A percentile compares a stretch with the other conserved stretches of the same genome.
These are phyloP conservation scores for Wasmannia auropunctata DNA, from an alignment of 1,140 invertebrate species.

Conservation along the genomic window DNA sequence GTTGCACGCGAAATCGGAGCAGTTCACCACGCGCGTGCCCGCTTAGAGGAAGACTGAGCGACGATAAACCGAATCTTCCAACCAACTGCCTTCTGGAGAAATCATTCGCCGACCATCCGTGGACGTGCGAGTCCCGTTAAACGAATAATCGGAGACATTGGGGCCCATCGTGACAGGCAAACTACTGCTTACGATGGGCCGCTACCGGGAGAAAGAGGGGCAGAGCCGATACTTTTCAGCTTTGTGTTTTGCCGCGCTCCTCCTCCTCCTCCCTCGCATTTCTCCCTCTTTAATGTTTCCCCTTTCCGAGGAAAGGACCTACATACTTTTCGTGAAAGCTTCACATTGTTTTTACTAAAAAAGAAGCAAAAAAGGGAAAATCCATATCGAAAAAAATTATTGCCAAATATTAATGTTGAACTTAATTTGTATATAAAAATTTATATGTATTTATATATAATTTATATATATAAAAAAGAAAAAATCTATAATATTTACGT, in stretches of 20 bases:
- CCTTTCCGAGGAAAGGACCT: neutral
- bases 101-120: constrained; percentile 50
- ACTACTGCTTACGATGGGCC: constrained; percentile 33
- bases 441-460: neutral
- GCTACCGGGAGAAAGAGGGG: neutral
- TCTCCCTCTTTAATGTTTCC: neutral
- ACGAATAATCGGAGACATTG: constrained; percentile 70
- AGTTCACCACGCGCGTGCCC: constrained; percentile 39
- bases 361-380: neutral
- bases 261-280: neutral
- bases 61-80: constrained; percentile 37
- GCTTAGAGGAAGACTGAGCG: constrained; percentile 56
- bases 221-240: neutral
- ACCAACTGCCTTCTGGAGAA: constrained; percentile 43
- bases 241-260: constrained; percentile 6
- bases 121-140: constrained; percentile 67
- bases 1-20: neutral
- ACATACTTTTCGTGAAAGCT: constrained; percentile 12
- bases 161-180: constrained; percentile 37
- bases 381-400: too few species aligned
- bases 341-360: constrained; percentile 1
- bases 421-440: too few species aligned
- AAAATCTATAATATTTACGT: neutral
- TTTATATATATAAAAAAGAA: neutral
- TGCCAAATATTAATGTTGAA: neutral